Base-by-base conservation (phyloP, 1,140 invertebrate species). In the Drosophila murphyi region DNA sequence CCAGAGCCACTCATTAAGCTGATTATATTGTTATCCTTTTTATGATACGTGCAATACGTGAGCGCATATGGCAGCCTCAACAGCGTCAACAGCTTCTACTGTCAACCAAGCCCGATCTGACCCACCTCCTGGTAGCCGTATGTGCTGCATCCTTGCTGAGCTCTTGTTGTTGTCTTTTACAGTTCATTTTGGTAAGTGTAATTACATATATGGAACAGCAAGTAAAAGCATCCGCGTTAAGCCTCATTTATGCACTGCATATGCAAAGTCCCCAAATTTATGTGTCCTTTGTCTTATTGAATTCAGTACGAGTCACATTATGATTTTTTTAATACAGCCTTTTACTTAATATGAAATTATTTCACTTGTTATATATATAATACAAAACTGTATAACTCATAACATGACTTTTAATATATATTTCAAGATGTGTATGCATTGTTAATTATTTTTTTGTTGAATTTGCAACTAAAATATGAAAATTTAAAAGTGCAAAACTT, bases 11-110 rank as follows among this genome's bases (percentile, higher is more conserved):
- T 88, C 85, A 88, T 88, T 88, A 88, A 91, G 89, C 89, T 91
- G 89, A 91, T 91, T 91, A 91, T 91, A 91, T 91, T 91, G 89
- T 91, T 91, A 91, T 91, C 89, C 89, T 91, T 91, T 91, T 91
- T 91, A 91, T 91, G 90, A 91, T 91, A 91, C 85, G 85, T 91
- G 88, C 83, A 91, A 85, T 90, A 86, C 88, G 89, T 87, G 82
- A 79, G 82, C 87, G 82, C 87, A 90, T 90, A 90, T 88, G 83
- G 85, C 82, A 65, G 47, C 76, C 45, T 60, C 37, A 29, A 12
- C 31, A 52, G 45, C 20, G 45, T 28, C 45, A 48, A 48, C 45
- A 48, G 45, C 45, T 20, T 51, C 50, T 32, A 34, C 50, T 45
- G 41, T 41, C 55, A 57, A 2, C 56, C 55, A 57, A 4, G 5